phyloP scores from a whole-genome alignment of 2,113 vertebrate species.

The Maccullochella peelii region DNA sequence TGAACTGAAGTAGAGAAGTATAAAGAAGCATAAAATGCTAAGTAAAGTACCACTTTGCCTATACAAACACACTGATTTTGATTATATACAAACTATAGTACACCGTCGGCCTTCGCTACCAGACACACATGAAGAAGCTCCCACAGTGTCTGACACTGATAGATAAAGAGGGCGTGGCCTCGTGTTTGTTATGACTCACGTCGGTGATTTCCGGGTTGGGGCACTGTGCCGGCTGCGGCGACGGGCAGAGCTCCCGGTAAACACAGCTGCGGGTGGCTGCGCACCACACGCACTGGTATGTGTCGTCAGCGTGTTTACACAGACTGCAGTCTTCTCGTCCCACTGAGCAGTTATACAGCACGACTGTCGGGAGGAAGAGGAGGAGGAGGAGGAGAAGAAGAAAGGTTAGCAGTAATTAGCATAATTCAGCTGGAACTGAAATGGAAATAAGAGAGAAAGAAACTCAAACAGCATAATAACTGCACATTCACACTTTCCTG shows the following conservation, averaged over 20 bases:
- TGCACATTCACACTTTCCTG: constrained; percentile 9
- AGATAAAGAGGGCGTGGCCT: no score
- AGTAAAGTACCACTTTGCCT: no score
- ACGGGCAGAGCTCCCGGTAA: constrained; percentile 83
- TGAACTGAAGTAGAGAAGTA: no score
- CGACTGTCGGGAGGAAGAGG: constrained; percentile 81
- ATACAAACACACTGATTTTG: no score
- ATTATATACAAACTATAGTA: no score
- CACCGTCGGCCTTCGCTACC: no score
- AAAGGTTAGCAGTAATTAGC: neutral
- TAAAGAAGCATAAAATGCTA: no score
- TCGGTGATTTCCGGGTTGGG: constrained; percentile 89
- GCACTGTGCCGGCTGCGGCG: constrained; percentile 75
- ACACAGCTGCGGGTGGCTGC: constrained; percentile 82
- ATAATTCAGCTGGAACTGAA: neutral
- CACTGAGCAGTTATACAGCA: constrained; percentile 94
- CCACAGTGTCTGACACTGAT: no score
- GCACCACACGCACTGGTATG: constrained; percentile 93
- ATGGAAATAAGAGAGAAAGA: constrained; percentile 7
- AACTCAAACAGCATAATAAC: neutral
- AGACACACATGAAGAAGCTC: no score
- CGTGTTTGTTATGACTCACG: constrained; percentile 79
- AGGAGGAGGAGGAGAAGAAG: neutral
- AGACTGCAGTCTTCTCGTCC: constrained; percentile 94
- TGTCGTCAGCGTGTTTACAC: constrained; percentile 86